phyloP scores from a whole-genome alignment of 2,797 vertebrate genomes.

The Nothura maculosa region DNA sequence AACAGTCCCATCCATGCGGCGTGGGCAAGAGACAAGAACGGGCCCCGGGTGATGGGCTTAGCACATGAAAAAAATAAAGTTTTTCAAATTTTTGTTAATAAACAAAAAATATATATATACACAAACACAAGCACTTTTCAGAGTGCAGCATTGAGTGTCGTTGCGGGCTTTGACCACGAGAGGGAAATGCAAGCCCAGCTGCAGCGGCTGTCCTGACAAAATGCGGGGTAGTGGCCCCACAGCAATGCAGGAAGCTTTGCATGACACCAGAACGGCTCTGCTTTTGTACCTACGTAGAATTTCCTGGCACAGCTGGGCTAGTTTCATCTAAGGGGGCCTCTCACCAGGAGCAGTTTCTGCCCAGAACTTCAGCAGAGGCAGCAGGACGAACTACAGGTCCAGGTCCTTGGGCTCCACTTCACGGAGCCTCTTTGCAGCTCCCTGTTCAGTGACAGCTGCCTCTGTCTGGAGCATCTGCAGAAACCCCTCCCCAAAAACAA shows the following conservation, averaged over 20 bases:
- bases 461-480: no score
- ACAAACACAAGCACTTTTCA: not conserved
- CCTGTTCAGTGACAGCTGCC: not conserved
- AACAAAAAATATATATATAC: no score
- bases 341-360: not conserved
- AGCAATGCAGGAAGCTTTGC: not conserved
- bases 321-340: not conserved
- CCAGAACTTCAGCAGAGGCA: not conserved
- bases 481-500: no score
- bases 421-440: not conserved
- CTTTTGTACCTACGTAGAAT: not conserved
- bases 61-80: not conserved
- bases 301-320: not conserved
- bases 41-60: not conserved
- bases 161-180: conserved; percentile 1
- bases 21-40: not conserved
- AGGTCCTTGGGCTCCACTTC: not conserved
- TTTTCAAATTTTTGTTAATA: no score
- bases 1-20: not conserved
- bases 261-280: not conserved
- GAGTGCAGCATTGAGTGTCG: not conserved
- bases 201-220: not conserved
- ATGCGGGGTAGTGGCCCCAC: rapidly evolving
- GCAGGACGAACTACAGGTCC: not conserved
- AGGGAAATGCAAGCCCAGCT: not conserved